phyloP scores from a whole-genome alignment of 2,888 invertebrate genomes.

The Mamestra brassicae region DNA sequence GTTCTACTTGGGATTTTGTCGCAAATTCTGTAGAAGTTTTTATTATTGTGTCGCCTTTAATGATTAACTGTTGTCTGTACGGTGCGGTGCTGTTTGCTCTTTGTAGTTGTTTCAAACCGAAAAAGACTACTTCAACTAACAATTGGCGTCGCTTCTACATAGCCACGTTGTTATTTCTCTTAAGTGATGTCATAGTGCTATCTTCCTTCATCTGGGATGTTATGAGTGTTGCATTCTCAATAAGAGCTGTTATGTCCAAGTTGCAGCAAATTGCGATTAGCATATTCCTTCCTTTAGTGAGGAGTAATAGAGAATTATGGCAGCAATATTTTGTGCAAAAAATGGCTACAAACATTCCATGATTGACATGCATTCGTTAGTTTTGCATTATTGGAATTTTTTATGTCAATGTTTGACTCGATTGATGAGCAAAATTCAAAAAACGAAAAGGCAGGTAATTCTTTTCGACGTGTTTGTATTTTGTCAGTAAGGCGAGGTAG shows the following conservation, averaged over 20 bases:
- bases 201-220: conserved; percentile 43
- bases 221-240: conserved; percentile 30
- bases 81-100: conserved; percentile 33
- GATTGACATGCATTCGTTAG: conserved; percentile 2
- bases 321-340: conserved; percentile 32
- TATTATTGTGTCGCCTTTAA: conserved; percentile 45
- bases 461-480: conserved; percentile 22
- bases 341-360: conserved; percentile 36
- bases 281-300: conserved; percentile 38
- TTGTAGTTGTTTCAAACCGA: conserved; percentile 34
- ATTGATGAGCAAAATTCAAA: conserved; percentile 17
- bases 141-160: conserved; percentile 52
- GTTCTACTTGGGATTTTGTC: conserved; percentile 6
- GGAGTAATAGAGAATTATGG: conserved; percentile 46
- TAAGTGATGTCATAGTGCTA: conserved; percentile 43
- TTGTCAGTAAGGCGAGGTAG: conserved; percentile 13
- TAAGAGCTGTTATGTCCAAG: conserved; percentile 49
- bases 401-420: conserved; percentile 20
- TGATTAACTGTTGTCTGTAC: conserved; percentile 42
- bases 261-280: conserved; percentile 41
- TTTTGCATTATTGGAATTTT: neutral
- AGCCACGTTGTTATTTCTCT: conserved; percentile 40
- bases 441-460: neutral
- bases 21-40: conserved; percentile 47
- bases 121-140: conserved; percentile 33